Percentiles rank a stretch among this genome's conserved stretches.
These are phyloP conservation scores for Callaeas wilsoni DNA, from an alignment of 2,113 vertebrate genomes.

Conservation along the genomic window DNA sequence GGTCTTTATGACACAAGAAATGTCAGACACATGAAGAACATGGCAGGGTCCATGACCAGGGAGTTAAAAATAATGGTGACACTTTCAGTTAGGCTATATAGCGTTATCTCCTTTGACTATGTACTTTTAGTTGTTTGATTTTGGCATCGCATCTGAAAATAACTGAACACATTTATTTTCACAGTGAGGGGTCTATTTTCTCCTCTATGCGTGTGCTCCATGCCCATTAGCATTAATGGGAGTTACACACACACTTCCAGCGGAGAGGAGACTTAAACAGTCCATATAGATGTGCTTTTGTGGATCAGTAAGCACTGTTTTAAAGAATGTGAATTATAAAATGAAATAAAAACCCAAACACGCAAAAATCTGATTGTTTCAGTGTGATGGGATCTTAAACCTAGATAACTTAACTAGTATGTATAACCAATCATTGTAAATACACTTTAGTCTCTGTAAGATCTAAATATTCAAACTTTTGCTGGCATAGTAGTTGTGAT, in stretches of 20 bases:
- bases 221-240: constrained; percentile 67
- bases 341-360: not conserved
- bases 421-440: not conserved
- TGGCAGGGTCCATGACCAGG: not conserved
- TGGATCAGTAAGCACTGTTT: constrained; percentile 18
- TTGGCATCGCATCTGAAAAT: constrained; percentile 60
- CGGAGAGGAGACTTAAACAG: constrained; percentile 33
- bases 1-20: not conserved
- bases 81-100: constrained; percentile 44
- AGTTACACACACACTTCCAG: constrained; percentile 33
- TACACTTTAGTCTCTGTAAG: not conserved
- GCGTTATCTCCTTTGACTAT: constrained; percentile 47
- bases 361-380: not conserved
- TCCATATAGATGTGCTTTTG: constrained; percentile 18
- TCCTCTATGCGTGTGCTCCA: constrained; percentile 49
- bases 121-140: constrained; percentile 66
- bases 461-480: not conserved
- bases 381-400: not conserved
- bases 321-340: not conserved
- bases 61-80: constrained; percentile 54
- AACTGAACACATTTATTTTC: constrained; percentile 74
- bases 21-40: not conserved
- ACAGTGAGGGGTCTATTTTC: constrained; percentile 74
- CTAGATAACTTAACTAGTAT: not conserved
- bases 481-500: not conserved